Conservation (phyloP, 2,797 vertebrate genomes). For the Falco cherrug region DNA sequence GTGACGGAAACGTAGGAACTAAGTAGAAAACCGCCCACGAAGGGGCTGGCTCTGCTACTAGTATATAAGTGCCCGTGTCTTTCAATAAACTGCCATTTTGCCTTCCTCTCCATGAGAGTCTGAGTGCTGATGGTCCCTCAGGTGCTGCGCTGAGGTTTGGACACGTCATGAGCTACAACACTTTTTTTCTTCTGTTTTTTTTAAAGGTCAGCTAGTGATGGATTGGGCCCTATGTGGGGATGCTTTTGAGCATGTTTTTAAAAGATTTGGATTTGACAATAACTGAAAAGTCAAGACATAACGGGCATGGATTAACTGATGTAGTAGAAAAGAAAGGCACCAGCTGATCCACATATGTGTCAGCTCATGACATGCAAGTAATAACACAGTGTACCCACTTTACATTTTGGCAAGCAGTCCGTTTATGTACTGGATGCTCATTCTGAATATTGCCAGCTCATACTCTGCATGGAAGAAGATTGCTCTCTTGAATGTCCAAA, state of each 20-base stretch:
- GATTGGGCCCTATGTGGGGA: not conserved
- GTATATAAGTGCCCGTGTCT: too few relatives aligned
- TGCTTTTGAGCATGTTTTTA: not conserved
- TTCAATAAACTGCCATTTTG: too few relatives aligned
- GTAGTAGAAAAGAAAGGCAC: not conserved
- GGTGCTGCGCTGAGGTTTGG: too few relatives aligned
- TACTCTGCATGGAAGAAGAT: not conserved
- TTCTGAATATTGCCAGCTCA: not conserved
- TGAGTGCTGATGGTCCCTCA: too few relatives aligned
- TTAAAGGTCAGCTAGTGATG: not conserved
- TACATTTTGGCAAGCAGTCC: not conserved
- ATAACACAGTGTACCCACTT: not conserved
- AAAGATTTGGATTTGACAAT: not conserved
- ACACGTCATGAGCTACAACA: too few relatives aligned
- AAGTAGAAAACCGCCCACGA: too few relatives aligned
- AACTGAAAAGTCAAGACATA: not conserved
- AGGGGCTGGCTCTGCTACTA: too few relatives aligned
- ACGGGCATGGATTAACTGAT: not conserved
- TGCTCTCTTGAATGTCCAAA: not conserved
- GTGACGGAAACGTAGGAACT: too few relatives aligned
- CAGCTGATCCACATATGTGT: not conserved
- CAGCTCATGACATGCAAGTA: not conserved
- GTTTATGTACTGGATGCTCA: not conserved
- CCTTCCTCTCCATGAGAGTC: too few relatives aligned
- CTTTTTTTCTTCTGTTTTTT: not conserved